phyloP scores from a whole-genome alignment of 2,888 invertebrate genomes.

The Argynnis bischoffii region DNA sequence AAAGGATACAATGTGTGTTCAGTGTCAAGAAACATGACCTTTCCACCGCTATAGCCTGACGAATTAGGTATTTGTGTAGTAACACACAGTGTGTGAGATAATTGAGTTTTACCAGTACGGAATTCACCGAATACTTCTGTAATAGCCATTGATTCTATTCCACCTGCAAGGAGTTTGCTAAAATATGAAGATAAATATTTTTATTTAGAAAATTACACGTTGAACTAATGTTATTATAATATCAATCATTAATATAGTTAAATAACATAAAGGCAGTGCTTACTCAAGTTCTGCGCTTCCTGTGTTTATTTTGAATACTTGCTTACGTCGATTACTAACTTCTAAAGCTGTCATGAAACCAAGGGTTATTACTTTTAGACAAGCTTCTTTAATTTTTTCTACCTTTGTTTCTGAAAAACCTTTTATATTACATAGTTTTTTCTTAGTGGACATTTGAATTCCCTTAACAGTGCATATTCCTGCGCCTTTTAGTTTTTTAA shows the following conservation, averaged over 20 bases:
- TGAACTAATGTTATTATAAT: too few species aligned
- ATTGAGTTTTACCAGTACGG: constrained; percentile 90
- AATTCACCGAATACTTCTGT: constrained; percentile 93
- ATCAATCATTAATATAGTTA: background rate
- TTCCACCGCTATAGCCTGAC: constrained; percentile 88
- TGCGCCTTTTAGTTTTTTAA: constrained; percentile 88
- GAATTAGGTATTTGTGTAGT: constrained; percentile 88
- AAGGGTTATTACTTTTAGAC: constrained; percentile 83
- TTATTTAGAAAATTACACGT: background rate
- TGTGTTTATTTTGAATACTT: constrained; percentile 87
- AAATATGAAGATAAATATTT: constrained; percentile 4
- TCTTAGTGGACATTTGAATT: constrained; percentile 89
- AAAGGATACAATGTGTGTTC: constrained; percentile 93
- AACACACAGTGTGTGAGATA: constrained; percentile 90
- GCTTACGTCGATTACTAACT: constrained; percentile 87
- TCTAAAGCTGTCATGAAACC: constrained; percentile 89
- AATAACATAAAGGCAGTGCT: constrained; percentile 52
- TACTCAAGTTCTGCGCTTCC: constrained; percentile 88
- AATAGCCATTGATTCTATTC: constrained; percentile 92
- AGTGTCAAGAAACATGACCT: constrained; percentile 91
- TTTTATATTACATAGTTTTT: constrained; percentile 87
- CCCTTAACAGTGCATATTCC: constrained; percentile 93
- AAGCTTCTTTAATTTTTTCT: constrained; percentile 90
- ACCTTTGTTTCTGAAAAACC: constrained; percentile 90
- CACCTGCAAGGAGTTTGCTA: constrained; percentile 89